Evolutionary conservation across 2,797 vertebrate genomes (phyloP), one percentile per base, ranked within the genome.

Genomic region (Benthosema pterotum): DNA sequence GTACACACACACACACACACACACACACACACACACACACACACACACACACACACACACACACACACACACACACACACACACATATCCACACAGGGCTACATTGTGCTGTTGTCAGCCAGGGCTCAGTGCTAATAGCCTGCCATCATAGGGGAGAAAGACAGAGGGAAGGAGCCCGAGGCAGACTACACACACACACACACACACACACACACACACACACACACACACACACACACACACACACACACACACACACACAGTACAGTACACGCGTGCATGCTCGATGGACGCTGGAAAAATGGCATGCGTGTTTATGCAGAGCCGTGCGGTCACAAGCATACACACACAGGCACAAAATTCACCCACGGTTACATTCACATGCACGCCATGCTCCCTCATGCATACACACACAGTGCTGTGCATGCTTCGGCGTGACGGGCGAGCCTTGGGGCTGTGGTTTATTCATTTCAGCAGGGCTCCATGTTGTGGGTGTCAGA

Each of bases 381-480:
- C 67, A 70, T 47, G 38, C 48, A 46, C 56, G n/a, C n/a, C n/a
- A 66, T 32, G 28, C 32, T 17, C 49, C 13, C 49, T 19, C 49
- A 51, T 11, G 17, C 49, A 18, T n/a, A 2, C 64, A 56, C 66
- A 61, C 52, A 46, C 46, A 58, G 51, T 0, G 46, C 46, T 28
- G n/a, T n/a, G 49, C 14, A 9, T 73, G 63, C 53, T 48, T 38
- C 32, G 32, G 62, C 25, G 46, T 60, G 62, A 13, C n/a, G 55
- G 8, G 42, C 5, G 38, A 32, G 73, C 79, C 84, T 2, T 13
- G 65, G 57, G 77, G 60, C 68, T n/a, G 52, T 14, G n/a, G 55
- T 63, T 77, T n/a, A 76, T 60, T 69, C 64, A 50, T 73, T 72
- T 75, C 53, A 72, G n/a, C 11, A 0, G 17, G 63, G 63, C 18